Evolutionary conservation across 2,113 vertebrate species (phyloP).

Genomic region (Harpagus bidentatus): DNA sequence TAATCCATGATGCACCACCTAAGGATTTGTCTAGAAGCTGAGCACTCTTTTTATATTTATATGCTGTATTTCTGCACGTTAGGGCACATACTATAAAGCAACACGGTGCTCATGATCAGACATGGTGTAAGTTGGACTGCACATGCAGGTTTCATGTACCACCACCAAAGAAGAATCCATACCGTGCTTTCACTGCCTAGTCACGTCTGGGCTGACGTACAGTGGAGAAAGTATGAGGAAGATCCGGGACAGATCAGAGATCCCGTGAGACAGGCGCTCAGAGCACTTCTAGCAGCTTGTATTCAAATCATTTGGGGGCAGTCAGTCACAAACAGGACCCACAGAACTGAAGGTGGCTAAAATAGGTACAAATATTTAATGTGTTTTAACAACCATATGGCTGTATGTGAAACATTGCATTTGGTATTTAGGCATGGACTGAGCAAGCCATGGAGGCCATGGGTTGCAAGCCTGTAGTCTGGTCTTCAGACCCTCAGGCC

Average conservation of each 20-base stretch:
- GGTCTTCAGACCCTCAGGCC: not conserved
- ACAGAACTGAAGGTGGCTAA: not conserved
- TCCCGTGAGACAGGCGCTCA: not conserved
- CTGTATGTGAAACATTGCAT: not conserved
- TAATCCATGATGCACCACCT: not conserved
- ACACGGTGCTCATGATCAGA: not conserved
- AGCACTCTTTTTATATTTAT: not conserved
- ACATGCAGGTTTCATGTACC: not conserved
- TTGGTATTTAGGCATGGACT: not conserved
- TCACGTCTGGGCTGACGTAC: fast-evolving
- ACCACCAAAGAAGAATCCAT: not conserved
- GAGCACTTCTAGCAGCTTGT: not conserved
- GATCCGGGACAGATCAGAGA: not conserved
- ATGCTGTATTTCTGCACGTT: not conserved
- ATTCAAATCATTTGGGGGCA: not conserved
- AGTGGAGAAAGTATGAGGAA: not conserved
- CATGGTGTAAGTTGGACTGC: not conserved
- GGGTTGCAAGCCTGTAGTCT: not conserved
- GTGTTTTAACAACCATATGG: not conserved
- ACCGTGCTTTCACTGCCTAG: not conserved
- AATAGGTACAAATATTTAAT: not conserved
- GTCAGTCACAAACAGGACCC: not conserved
- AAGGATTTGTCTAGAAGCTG: not conserved
- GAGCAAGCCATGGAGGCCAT: not conserved
- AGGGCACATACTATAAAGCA: not conserved